Base-by-base conservation (phyloP, 2,797 vertebrate genomes). In the Fringilla coelebs region DNA sequence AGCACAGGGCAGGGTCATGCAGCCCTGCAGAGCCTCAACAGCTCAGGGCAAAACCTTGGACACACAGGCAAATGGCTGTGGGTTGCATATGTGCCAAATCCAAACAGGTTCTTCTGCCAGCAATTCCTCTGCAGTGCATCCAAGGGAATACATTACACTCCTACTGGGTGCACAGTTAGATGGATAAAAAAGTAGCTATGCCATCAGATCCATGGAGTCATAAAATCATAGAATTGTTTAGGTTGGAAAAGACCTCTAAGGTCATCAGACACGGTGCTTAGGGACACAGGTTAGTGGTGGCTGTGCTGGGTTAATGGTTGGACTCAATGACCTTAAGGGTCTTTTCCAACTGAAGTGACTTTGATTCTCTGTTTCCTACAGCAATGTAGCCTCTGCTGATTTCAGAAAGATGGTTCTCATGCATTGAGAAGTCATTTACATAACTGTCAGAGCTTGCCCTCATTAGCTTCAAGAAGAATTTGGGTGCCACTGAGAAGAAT, bases 141-240 rank as follows among this genome's bases (percentile, higher is more conserved):
- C 29, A 68, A 40, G 16, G 46, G 46, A 61, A 54, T 29, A 28
- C 14, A 18, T 54, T 51, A 17, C 38, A 58, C 40, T 40, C 7
- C 16, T 4, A 2, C 8, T 6, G 4, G 9, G 10, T 55, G 45
- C n/a, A 38, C 49, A 43, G 21, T n/a, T n/a, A 61, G 14, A 13
- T 54, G n/a, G 43, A 31, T 71, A 9, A 62, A 52, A 58, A 58
- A 21, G 7, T 3, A 5, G 5, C 41, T 58, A 11, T 55, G 25
- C 10, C n/a, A n/a, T 17, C 5, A 25, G 13, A 57, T n/a, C 36
- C 0, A 0, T 36, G 28, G 26, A 43, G 32, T 61, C 13, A 43
- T 24, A 28, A 41, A 55, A 75, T 32, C 22, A 55, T 2, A 21
- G 32, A 36, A 43, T 21, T 62, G 32, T 55, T 62, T 32, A 6